Conservation (phyloP, 2,888 invertebrate species). For the Tetheella fluctuosa region DNA sequence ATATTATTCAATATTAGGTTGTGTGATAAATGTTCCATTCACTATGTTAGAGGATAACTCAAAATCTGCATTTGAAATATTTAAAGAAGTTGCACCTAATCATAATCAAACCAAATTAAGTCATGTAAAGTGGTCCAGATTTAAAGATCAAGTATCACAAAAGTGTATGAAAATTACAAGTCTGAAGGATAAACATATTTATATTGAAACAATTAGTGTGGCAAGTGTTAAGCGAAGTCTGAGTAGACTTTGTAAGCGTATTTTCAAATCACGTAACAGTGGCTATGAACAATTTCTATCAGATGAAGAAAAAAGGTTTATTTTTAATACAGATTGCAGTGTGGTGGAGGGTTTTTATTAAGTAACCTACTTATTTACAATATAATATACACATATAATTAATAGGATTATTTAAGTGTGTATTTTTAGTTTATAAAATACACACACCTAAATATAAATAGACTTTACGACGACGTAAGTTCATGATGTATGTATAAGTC, state of each 20-base stretch:
- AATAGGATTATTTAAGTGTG: not conserved
- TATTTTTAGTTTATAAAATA: too few relatives aligned
- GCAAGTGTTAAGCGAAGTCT: constrained; percentile 67
- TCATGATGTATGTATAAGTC: too few relatives aligned
- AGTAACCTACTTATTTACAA: constrained; percentile 12
- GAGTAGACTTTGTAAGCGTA: constrained; percentile 64
- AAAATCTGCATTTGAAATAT: constrained; percentile 25
- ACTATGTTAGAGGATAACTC: constrained; percentile 29
- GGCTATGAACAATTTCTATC: constrained; percentile 87
- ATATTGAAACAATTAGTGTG: constrained; percentile 65
- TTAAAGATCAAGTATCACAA: constrained; percentile 54
- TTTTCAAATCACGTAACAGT: constrained; percentile 73
- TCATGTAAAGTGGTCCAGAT: constrained; percentile 54
- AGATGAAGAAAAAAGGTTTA: constrained; percentile 89
- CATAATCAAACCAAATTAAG: constrained; percentile 27
- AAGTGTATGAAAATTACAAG: constrained; percentile 48
- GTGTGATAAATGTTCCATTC: constrained; percentile 17
- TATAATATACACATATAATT: not conserved
- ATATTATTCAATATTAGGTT: constrained; percentile 12
- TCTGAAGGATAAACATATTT: constrained; percentile 58
- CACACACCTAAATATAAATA: too few relatives aligned
- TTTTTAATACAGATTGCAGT: constrained; percentile 46
- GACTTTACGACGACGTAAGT: too few relatives aligned
- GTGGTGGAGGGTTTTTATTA: constrained; percentile 69
- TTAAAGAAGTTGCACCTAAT: constrained; percentile 35